A percentile compares a stretch with the other conserved stretches of the same genome.
These are phyloP conservation scores for Tyrannus savana DNA, from an alignment of 2,113 vertebrate genomes.

Conservation along the genomic window DNA sequence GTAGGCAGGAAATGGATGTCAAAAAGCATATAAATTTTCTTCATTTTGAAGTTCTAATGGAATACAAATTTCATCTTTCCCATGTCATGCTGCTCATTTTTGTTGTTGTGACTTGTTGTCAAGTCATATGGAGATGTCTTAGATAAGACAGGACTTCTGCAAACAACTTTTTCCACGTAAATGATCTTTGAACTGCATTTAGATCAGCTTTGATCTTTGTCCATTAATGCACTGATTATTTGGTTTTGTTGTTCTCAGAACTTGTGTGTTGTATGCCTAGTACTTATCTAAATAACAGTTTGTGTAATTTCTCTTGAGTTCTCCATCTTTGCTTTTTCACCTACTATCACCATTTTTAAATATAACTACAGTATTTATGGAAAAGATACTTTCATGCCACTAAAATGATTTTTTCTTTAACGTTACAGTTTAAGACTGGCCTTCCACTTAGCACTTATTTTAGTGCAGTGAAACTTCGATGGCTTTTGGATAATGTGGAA, in stretches of 20 bases:
- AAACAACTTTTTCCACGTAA: not conserved
- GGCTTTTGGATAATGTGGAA: slow-evolving; percentile 93
- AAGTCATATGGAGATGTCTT: not conserved
- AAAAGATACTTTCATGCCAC: not conserved
- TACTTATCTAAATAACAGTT: not conserved
- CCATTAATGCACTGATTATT: not conserved
- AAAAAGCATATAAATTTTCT: not conserved
- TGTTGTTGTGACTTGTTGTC: not conserved
- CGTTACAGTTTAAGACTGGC: slow-evolving; percentile 88
- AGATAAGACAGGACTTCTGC: slow-evolving; percentile 6
- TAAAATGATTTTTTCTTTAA: not conserved
- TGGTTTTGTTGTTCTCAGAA: not conserved
- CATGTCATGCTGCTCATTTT: not conserved
- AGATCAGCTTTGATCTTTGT: slow-evolving; percentile 58
- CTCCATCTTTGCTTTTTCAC: not conserved
- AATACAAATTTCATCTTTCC: not conserved
- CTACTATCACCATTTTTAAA: not conserved
- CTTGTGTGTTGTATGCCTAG: not conserved
- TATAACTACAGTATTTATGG: not conserved
- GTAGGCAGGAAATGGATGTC: not conserved
- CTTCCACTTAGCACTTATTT: slow-evolving; percentile 98
- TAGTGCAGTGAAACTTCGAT: slow-evolving; percentile 94
- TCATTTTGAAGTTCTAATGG: not conserved
- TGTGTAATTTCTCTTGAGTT: not conserved
- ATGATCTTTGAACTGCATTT: slow-evolving; percentile 58